phyloP scores from a whole-genome alignment of 2,797 vertebrate genomes.

The Poliocrania exsul region DNA sequence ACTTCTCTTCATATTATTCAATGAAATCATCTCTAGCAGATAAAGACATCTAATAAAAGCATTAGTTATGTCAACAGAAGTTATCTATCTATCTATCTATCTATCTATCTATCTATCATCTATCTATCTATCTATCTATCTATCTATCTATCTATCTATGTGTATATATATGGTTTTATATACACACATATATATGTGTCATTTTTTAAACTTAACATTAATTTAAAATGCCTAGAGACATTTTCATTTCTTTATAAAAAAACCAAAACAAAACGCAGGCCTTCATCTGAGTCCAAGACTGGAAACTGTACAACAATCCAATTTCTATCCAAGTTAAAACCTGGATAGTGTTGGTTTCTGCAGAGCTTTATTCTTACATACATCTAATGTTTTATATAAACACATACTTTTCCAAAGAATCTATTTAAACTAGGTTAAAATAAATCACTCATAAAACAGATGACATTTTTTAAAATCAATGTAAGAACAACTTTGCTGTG shows the following conservation, averaged over 20 bases:
- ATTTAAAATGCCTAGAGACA: constrained; percentile 17
- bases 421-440: constrained; percentile 12
- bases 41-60: constrained; percentile 16
- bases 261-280: not conserved
- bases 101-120: too few species aligned
- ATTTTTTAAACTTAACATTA: not conserved
- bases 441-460: constrained; percentile 47
- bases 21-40: not conserved
- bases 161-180: not conserved
- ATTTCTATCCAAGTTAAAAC: constrained; percentile 14
- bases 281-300: constrained; percentile 22
- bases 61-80: not conserved
- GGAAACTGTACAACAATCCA: not conserved
- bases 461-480: constrained; percentile 22
- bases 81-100: not conserved
- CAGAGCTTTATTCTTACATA: not conserved
- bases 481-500: constrained; percentile 52
- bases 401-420: not conserved
- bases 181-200: not conserved
- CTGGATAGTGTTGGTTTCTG: not conserved
- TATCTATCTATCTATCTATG: not conserved
- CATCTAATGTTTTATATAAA: constrained; percentile 9
- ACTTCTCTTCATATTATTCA: not conserved
- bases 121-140: too few species aligned
- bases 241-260: not conserved